A percentile compares a stretch with the other conserved stretches of the same genome.
Conservation (phyloP, 1,140 invertebrate species). For the Pararge aegeria region DNA sequence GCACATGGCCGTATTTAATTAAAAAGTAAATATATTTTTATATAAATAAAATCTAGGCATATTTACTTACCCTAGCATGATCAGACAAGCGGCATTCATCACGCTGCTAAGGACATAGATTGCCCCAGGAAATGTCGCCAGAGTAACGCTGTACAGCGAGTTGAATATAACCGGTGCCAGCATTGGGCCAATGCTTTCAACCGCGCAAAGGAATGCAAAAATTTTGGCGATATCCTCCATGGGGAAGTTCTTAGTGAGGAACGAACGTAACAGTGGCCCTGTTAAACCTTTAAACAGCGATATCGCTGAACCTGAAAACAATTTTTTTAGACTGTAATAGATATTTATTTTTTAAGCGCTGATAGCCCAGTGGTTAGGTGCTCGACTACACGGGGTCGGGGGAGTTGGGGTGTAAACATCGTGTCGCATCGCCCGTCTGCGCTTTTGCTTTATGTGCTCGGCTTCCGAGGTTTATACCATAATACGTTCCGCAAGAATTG, state of each 20-base stretch:
- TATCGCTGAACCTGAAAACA: constrained; percentile 17
- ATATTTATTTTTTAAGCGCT: not conserved
- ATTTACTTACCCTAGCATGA: constrained; percentile 79
- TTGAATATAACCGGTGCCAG: constrained; percentile 82
- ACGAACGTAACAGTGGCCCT: constrained; percentile 82
- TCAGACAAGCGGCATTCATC: constrained; percentile 54
- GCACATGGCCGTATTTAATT: too few species aligned
- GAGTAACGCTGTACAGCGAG: constrained; percentile 80
- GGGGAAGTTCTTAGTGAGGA: constrained; percentile 83
- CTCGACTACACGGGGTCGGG: too few species aligned
- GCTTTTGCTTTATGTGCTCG: too few species aligned
- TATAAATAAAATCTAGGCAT: not conserved
- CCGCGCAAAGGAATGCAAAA: constrained; percentile 81
- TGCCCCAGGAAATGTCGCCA: constrained; percentile 77
- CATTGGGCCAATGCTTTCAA: constrained; percentile 82
- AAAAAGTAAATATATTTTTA: too few species aligned
- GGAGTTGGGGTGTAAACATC: too few species aligned
- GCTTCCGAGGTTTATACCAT: too few species aligned
- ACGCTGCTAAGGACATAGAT: constrained; percentile 79
- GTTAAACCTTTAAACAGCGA: constrained; percentile 80
- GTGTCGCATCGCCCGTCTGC: too few species aligned
- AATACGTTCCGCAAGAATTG: too few species aligned
- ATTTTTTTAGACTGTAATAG: constrained; percentile 3
- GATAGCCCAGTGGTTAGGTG: not conserved
- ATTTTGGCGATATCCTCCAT: constrained; percentile 83